phyloP scores from a whole-genome alignment of 2,888 invertebrate genomes.

The Ephialtes manifestator region DNA sequence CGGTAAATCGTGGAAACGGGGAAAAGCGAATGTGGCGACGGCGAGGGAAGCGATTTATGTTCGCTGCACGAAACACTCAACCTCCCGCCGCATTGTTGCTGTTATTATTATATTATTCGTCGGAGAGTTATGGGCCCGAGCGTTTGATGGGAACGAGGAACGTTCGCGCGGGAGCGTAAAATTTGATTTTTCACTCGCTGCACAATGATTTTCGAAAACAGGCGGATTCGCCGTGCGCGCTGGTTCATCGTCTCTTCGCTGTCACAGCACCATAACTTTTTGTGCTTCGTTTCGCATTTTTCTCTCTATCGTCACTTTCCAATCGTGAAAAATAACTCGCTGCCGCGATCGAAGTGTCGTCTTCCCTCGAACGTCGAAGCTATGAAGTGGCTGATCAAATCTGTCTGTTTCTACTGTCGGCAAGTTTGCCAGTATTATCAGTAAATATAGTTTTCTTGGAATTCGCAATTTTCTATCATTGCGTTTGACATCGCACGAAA shows the following conservation, averaged over 20 bases:
- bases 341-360: neutral
- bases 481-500: neutral
- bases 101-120: constrained; percentile 45
- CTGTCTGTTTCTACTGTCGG: constrained; percentile 46
- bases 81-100: constrained; percentile 21
- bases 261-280: neutral
- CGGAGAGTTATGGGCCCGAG: constrained; percentile 1
- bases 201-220: constrained; percentile 25
- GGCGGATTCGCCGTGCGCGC: neutral
- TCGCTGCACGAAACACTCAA: constrained; percentile 10
- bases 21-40: neutral
- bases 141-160: constrained; percentile 9
- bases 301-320: constrained; percentile 1
- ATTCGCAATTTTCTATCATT: neutral
- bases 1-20: neutral
- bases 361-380: constrained; percentile 4
- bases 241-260: neutral
- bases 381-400: constrained; percentile 40
- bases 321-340: constrained; percentile 12
- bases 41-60: constrained; percentile 27
- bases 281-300: constrained; percentile 1
- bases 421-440: neutral
- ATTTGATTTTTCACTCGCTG: constrained; percentile 49
- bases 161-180: neutral
- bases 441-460: neutral